Evolutionary conservation across 2,113 vertebrate species (phyloP), one percentile per base, ranked within the genome.

Genomic region (Scomber colias): DNA sequence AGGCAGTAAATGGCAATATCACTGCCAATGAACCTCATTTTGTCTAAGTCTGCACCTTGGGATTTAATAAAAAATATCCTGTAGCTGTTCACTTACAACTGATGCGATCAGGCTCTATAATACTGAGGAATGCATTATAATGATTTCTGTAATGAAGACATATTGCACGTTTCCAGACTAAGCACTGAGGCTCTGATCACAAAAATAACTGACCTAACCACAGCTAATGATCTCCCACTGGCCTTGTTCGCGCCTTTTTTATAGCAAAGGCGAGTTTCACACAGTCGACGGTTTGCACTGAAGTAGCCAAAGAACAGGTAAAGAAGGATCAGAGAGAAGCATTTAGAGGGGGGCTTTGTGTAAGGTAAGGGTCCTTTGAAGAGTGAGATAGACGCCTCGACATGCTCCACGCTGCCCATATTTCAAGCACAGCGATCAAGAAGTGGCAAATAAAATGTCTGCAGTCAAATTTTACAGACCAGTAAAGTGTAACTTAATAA

Each of bases 401-500:
- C 77, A 10, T 75, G 53, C 76, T 74, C 63, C 54, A 4, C 78
- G 30, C 56, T 3, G 68, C 55, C 69, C 72, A 81, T 93, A 90
- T 91, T 87, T 92, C 87, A 89, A 71, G 63, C 53, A 70, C 49
- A 19, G 89, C 81, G 45, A 79, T 92, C 87, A 65, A 84, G 85
- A 85, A 81, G 81, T 87, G 87, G 72, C 90, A 92, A 91, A 92
- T 93, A 90, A 93, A 93, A 90, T 45, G 89, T 88, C 89, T 84
- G 87, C 90, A 92, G 86, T 93, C 87, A 89, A 86, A 91, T 92
- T 93, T 93, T 92, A 93, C 93, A 91, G 87, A 83, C 80, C 91
- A 91, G 87, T 92, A 93, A 92, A 93, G 90, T 89, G 90, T 89
- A 91, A 92, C 83, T 91, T 90, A 88, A 93, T 92, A 90, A 93